These are phyloP conservation scores for Riparia riparia DNA, from an alignment of 2,113 vertebrate genomes.

Conservation along the genomic window DNA sequence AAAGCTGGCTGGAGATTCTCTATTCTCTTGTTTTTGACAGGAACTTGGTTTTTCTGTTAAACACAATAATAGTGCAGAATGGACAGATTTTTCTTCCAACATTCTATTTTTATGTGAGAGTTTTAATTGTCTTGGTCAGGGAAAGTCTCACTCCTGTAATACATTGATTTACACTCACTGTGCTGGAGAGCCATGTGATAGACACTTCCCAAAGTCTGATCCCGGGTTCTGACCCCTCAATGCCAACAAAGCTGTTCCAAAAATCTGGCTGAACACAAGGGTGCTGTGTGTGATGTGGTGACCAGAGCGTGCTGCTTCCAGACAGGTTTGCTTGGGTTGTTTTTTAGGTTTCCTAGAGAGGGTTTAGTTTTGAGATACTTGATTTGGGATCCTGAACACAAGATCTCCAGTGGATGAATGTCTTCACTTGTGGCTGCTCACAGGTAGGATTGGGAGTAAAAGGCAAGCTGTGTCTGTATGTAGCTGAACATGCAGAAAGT, in stretches of 20 bases:
- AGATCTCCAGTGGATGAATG: background rate
- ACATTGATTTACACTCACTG: background rate
- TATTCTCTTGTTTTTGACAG: slow-evolving; percentile 58
- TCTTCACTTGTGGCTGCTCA: background rate
- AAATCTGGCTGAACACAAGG: background rate
- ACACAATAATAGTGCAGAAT: slow-evolving; percentile 7
- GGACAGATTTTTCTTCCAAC: slow-evolving; percentile 16
- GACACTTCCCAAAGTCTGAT: background rate
- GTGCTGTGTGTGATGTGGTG: background rate
- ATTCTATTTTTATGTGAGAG: slow-evolving; percentile 40
- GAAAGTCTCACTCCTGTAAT: background rate
- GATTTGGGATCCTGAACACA: background rate
- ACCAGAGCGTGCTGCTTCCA: background rate
- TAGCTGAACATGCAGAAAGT: background rate
- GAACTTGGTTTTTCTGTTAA: slow-evolving; percentile 45
- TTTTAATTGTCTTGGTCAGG: slow-evolving; percentile 12
- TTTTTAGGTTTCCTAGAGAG: background rate
- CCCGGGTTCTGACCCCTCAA: background rate
- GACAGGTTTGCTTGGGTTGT: background rate
- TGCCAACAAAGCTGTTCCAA: background rate
- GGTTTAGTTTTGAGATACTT: background rate
- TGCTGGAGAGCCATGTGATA: background rate
- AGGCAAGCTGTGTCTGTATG: background rate
- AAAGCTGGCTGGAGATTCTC: slow-evolving; percentile 49
- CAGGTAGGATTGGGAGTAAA: background rate